A percentile compares a stretch with the other conserved stretches of the same genome.
These are phyloP conservation scores for Polyommatus icarus DNA, from an alignment of 2,888 invertebrate genomes.

Conservation along the genomic window DNA sequence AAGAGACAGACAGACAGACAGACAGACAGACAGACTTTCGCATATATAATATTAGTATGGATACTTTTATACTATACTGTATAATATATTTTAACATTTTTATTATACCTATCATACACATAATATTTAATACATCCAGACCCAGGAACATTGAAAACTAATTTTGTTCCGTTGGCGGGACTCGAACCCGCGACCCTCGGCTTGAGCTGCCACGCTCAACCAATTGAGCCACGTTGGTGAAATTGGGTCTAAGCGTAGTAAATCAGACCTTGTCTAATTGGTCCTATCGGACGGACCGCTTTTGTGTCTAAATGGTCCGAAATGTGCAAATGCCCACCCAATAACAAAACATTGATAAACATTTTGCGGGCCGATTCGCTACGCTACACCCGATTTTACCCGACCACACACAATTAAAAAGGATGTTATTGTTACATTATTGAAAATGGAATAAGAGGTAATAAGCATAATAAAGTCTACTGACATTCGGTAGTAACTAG, in stretches of 20 bases:
- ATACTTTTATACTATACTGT: too few relatives aligned
- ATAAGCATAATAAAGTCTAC: background rate
- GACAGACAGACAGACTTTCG: too few relatives aligned
- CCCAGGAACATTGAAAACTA: too few relatives aligned
- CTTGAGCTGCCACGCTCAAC: too few relatives aligned
- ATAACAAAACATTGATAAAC: slow-evolving; percentile 31
- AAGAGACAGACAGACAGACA: too few relatives aligned
- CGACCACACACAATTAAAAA: slow-evolving; percentile 27
- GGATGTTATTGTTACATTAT: background rate
- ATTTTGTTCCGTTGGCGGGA: too few relatives aligned
- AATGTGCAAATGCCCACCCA: slow-evolving; percentile 18
- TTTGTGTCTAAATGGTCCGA: background rate
- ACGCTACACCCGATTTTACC: background rate
- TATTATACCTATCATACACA: too few relatives aligned
- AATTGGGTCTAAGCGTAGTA: background rate
- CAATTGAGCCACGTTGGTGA: too few relatives aligned
- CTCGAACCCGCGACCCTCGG: too few relatives aligned
- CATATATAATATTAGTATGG: too few relatives aligned
- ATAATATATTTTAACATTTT: too few relatives aligned
- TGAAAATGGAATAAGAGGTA: background rate
- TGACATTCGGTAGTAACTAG: background rate
- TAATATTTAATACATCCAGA: too few relatives aligned
- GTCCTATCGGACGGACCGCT: background rate
- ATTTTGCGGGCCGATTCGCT: slow-evolving; percentile 22
- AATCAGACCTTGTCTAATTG: slow-evolving; percentile 10